phyloP scores from a whole-genome alignment of 2,113 vertebrate species.

The Rhynchomys soricoides region DNA sequence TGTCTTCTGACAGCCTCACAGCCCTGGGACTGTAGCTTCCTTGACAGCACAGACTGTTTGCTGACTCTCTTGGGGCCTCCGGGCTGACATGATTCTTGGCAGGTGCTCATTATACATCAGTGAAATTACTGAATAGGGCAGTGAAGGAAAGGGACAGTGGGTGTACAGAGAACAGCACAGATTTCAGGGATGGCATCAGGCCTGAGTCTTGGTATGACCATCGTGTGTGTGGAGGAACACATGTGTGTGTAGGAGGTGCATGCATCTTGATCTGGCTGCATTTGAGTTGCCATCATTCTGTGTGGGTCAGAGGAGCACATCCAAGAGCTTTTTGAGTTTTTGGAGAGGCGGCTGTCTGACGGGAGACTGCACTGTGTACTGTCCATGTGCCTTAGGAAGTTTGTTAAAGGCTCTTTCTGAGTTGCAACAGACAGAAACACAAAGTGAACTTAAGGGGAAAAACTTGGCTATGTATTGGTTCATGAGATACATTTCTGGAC shows the following conservation, averaged over 20 bases:
- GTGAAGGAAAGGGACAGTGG: slow-evolving; percentile 59
- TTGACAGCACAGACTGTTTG: slow-evolving; percentile 63
- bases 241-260: background rate
- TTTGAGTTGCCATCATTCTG: background rate
- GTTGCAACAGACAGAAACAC: slow-evolving; percentile 47
- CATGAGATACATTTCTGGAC: background rate
- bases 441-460: background rate
- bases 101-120: slow-evolving; percentile 72
- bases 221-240: background rate
- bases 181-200: slow-evolving; percentile 39
- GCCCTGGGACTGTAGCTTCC: slow-evolving; percentile 25
- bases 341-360: background rate
- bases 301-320: background rate
- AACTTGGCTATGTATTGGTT: background rate
- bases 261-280: too few relatives aligned
- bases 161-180: background rate
- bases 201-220: slow-evolving; percentile 10
- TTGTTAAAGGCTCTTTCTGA: background rate
- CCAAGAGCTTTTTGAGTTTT: slow-evolving; percentile 15
- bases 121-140: slow-evolving; percentile 71
- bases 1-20: slow-evolving; percentile 30
- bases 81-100: slow-evolving; percentile 68
- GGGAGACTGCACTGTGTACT: background rate
- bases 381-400: background rate
- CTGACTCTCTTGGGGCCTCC: slow-evolving; percentile 54